Base-by-base conservation (phyloP, 2,113 vertebrate genomes). In the Salvelinus sp. region DNA sequence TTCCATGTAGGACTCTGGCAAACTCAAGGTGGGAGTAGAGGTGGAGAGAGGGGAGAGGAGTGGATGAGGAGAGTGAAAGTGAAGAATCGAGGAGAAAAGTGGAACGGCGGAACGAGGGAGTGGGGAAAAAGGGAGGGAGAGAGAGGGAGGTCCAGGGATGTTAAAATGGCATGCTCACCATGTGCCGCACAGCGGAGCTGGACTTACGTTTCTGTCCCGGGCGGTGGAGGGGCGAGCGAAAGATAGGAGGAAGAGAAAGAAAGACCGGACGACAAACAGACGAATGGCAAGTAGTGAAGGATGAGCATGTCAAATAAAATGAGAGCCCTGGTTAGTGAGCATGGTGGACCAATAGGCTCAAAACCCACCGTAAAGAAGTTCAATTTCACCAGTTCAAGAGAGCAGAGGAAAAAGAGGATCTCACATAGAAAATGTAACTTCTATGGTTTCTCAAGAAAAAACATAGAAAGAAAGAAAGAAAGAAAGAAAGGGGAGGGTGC, bases 151-250 rank as follows among this genome's bases (percentile, higher is more conserved):
- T 54, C 63, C 25, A 70, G 48, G 65, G 22, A 62, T 22, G 33
- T 72, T 72, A 75, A 85, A 84, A 85, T 18, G 69, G 75, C 82
- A 88, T 88, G 87, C 92, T 93, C 92, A 93, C 91, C 92, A 93
- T 93, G 44, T 92, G 92, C 90, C 94, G 93, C 82, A 93, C 90
- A 73, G 92, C 92, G 58, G 92, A 93, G 90, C 92, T 94, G 78
- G 92, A 94, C 90, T 93, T 95, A 87, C 93, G 90, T 91, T 94
- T 94, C 93, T 94, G 92, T 85, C 83, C 79, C 88, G 76, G 77
- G 71, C 54, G 64, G 78, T 74, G 78, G 58, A 65, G 48, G 83
- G 83, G 73, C 76, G 68, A 72, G 7, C 18, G 22, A 73, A 18
- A 28, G 67, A 81, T 23, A 69, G 75, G 76, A 70, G 72, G 66